These are phyloP conservation scores for Drosophila sproati DNA, from an alignment of 1,140 invertebrate species.

Conservation along the genomic window DNA sequence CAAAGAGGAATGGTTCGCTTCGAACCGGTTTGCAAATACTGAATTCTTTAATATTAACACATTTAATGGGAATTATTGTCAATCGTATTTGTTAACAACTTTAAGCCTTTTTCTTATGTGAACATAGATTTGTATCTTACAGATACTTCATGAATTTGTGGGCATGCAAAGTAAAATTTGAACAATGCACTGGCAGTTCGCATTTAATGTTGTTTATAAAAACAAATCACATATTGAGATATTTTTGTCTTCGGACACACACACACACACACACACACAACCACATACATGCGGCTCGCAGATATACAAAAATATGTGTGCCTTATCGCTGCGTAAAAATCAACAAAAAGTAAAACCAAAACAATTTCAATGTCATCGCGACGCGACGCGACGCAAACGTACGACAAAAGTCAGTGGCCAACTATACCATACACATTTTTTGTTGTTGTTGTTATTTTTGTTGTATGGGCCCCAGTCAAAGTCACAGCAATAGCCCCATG, in stretches of 20 bases:
- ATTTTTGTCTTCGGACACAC: constrained; percentile 44
- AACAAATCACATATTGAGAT: constrained; percentile 65
- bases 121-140: constrained; percentile 8
- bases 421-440: constrained; percentile 39
- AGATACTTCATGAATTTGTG: constrained; percentile 23
- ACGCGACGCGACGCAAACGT: constrained; percentile 41
- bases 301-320: constrained; percentile 61
- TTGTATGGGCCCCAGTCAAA: neutral
- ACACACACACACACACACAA: constrained; percentile 23
- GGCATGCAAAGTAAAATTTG: constrained; percentile 13
- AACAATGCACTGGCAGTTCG: constrained; percentile 47
- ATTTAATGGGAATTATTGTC: no score
- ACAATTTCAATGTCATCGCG: constrained; percentile 82
- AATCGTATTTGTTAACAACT: neutral
- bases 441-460: constrained; percentile 2
- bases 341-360: constrained; percentile 67
- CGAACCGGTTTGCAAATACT: no score
- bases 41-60: no score
- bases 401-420: constrained; percentile 75
- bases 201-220: constrained; percentile 69
- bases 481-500: neutral
- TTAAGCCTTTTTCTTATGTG: neutral
- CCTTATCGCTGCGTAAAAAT: constrained; percentile 79
- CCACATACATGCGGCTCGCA: constrained; percentile 1
- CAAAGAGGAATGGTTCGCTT: no score